Conservation (phyloP, 2,797 vertebrate species). For the Heliangelus exortis region DNA sequence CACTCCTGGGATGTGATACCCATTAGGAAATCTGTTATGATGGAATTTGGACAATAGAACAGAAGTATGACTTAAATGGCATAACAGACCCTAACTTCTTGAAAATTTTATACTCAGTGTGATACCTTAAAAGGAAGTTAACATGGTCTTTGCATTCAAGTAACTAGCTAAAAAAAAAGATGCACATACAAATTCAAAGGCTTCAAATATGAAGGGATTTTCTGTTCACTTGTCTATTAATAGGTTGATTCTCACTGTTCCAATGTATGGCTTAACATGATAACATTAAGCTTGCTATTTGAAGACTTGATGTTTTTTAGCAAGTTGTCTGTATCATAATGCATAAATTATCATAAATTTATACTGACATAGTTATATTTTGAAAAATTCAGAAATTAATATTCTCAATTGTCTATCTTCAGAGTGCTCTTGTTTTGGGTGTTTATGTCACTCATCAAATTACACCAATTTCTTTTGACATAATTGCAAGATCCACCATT, state of each 20-base stretch:
- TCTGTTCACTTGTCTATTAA: neutral
- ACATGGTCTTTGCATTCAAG: neutral
- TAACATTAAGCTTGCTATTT: neutral
- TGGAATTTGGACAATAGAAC: neutral
- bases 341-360: neutral
- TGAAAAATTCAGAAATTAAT: neutral
- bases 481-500: neutral
- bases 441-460: neutral
- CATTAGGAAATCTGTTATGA: neutral
- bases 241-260: neutral
- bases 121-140: neutral
- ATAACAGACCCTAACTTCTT: neutral
- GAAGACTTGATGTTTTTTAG: neutral
- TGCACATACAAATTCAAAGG: neutral
- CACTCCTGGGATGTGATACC: neutral
- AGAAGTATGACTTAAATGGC: neutral
- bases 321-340: neutral
- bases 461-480: neutral
- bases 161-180: neutral
- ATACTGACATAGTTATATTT: neutral
- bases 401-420: neutral
- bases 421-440: accelerated
- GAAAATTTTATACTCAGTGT: neutral
- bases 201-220: neutral
- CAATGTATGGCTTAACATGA: neutral